phyloP scores from a whole-genome alignment of 2,113 vertebrate species.

The Taurulus bubalis region DNA sequence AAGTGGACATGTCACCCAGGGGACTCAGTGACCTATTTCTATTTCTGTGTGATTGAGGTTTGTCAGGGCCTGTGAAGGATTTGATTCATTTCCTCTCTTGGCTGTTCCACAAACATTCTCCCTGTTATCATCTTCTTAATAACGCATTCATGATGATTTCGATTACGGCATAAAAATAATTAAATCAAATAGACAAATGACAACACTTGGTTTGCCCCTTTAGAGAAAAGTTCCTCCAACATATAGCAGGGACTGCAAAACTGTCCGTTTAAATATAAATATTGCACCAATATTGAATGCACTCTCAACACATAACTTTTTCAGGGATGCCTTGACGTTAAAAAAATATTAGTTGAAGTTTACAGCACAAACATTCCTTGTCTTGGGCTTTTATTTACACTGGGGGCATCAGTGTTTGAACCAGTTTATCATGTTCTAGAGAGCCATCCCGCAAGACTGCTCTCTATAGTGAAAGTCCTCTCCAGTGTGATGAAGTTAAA shows the following conservation, averaged over 20 bases:
- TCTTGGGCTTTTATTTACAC: background rate
- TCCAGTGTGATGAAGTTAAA: background rate
- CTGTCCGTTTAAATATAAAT: conserved; percentile 2
- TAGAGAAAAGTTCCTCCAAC: background rate
- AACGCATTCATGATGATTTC: background rate
- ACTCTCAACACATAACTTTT: background rate
- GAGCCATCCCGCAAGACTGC: background rate
- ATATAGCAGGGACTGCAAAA: background rate
- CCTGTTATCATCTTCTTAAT: conserved; percentile 32
- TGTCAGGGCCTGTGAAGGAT: conserved; percentile 48
- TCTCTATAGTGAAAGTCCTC: background rate
- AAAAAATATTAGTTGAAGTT: background rate
- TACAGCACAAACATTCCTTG: background rate
- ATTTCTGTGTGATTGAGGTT: conserved; percentile 44
- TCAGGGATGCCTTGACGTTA: background rate
- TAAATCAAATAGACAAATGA: background rate
- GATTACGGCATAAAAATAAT: conserved; percentile 7
- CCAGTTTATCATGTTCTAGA: background rate
- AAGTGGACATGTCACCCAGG: conserved; percentile 28
- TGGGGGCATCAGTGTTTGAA: background rate
- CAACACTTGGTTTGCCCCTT: background rate
- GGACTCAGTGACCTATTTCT: conserved; percentile 63
- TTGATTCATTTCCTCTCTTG: conserved; percentile 57
- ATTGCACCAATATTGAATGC: background rate
- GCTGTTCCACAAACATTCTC: conserved; percentile 42